phyloP scores from a whole-genome alignment of 2,888 invertebrate species.

The Aphidoletes aphidimyza region DNA sequence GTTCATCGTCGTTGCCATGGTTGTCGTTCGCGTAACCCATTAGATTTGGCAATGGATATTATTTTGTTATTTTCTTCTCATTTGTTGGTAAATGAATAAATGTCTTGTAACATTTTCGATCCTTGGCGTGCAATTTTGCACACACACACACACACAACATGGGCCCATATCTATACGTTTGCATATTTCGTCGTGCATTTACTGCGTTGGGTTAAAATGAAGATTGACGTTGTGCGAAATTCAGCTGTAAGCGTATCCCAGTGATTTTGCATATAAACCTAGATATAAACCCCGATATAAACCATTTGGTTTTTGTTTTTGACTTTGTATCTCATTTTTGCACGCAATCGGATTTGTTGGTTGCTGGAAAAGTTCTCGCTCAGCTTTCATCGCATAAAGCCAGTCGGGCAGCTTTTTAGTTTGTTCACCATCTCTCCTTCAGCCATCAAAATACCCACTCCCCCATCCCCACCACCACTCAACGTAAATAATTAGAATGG shows the following conservation, averaged over 20 bases:
- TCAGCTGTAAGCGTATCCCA: not conserved
- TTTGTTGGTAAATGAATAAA: not conserved
- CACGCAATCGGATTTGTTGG: constrained; percentile 5
- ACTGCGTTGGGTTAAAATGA: not conserved
- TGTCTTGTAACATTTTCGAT: constrained; percentile 40
- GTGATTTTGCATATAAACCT: not conserved
- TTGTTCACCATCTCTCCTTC: too few species aligned
- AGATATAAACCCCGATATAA: too few species aligned
- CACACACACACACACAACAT: not conserved
- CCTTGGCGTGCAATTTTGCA: constrained; percentile 1
- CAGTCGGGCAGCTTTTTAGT: too few species aligned
- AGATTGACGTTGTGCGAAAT: constrained; percentile 18
- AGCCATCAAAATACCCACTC: too few species aligned
- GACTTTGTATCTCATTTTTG: constrained; percentile 24
- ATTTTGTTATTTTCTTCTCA: constrained; percentile 18
- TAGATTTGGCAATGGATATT: not conserved
- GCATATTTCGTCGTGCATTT: not conserved
- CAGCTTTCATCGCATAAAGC: too few species aligned
- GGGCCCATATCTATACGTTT: not conserved
- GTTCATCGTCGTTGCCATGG: not conserved
- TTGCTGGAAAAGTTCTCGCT: too few species aligned
- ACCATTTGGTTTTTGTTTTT: not conserved
- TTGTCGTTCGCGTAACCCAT: not conserved
- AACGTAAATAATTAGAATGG: constrained; percentile 2
- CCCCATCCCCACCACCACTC: not conserved